Percentiles rank a stretch among this genome's conserved stretches.
Conservation (phyloP, 2,888 invertebrate species). For the Tetrapedia diversipes region DNA sequence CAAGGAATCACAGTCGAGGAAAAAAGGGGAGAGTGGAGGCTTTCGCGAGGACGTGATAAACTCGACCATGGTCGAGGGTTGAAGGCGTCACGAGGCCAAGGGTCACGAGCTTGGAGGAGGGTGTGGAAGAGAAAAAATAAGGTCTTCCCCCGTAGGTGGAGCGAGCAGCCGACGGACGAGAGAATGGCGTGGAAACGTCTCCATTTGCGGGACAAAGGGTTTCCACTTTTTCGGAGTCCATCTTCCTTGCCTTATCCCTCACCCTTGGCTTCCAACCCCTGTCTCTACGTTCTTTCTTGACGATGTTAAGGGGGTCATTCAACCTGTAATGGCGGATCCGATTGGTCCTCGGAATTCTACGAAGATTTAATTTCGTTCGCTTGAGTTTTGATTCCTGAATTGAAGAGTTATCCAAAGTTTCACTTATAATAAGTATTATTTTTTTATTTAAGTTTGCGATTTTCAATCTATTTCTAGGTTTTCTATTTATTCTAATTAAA, state of each 20-base stretch:
- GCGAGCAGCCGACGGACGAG: conserved; percentile 61
- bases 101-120: conserved; percentile 52
- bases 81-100: conserved; percentile 54
- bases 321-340: not conserved
- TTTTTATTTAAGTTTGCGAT: no score
- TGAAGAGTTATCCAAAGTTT: no score
- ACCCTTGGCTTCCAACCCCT: conserved; percentile 26
- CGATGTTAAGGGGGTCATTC: conserved; percentile 18
- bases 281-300: conserved; percentile 1
- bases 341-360: not conserved
- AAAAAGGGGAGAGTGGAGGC: conserved; percentile 35
- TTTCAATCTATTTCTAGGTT: no score
- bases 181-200: conserved; percentile 75
- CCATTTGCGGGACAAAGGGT: conserved; percentile 77
- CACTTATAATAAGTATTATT: no score
- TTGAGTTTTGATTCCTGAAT: no score
- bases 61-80: conserved; percentile 45
- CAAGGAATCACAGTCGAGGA: conserved; percentile 34
- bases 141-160: conserved; percentile 59
- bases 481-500: no score
- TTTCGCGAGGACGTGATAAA: conserved; percentile 66
- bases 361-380: conserved; percentile 2
- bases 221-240: conserved; percentile 67
- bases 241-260: conserved; percentile 64
- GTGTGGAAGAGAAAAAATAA: conserved; percentile 75